A percentile compares a stretch with the other conserved stretches of the same genome.
Conservation (phyloP, 2,888 invertebrate genomes). For the Bimastos eiseni region DNA sequence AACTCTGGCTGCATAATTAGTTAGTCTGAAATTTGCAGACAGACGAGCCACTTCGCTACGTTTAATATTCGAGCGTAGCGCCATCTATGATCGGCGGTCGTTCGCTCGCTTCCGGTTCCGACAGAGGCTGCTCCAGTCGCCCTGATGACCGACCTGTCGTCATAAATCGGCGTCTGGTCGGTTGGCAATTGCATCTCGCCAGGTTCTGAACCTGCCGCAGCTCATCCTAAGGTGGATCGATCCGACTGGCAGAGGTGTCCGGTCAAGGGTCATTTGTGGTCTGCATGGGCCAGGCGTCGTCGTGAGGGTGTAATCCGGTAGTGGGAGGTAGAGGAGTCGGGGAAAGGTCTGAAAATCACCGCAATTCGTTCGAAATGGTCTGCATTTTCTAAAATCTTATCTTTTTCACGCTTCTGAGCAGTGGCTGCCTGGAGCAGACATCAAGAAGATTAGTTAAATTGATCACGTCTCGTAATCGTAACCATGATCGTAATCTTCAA, state of each 20-base stretch:
- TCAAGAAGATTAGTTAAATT: not conserved
- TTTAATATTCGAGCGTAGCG: not conserved
- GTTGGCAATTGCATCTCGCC: slow-evolving; percentile 1
- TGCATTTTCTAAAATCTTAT: not conserved
- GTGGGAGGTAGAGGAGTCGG: not conserved
- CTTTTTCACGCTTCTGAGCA: not conserved
- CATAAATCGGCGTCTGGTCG: not conserved
- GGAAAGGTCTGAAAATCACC: not conserved
- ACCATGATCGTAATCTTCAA: too few relatives aligned
- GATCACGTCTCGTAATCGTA: too few relatives aligned
- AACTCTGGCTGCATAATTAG: not conserved
- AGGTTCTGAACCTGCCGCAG: not conserved
- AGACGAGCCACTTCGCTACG: not conserved
- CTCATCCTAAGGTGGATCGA: not conserved
- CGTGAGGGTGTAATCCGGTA: not conserved
- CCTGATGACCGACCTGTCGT: not conserved
- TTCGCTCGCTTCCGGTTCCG: not conserved
- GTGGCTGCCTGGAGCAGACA: not conserved
- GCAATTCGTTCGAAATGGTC: not conserved
- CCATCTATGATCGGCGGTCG: not conserved
- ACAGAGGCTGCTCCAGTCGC: not conserved
- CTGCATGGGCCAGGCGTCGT: not conserved
- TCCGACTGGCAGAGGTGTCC: too few relatives aligned
- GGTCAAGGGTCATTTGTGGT: not conserved
- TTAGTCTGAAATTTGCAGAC: not conserved